Evolutionary conservation across 2,888 invertebrate species (phyloP).

Genomic region (Allacma fusca): DNA sequence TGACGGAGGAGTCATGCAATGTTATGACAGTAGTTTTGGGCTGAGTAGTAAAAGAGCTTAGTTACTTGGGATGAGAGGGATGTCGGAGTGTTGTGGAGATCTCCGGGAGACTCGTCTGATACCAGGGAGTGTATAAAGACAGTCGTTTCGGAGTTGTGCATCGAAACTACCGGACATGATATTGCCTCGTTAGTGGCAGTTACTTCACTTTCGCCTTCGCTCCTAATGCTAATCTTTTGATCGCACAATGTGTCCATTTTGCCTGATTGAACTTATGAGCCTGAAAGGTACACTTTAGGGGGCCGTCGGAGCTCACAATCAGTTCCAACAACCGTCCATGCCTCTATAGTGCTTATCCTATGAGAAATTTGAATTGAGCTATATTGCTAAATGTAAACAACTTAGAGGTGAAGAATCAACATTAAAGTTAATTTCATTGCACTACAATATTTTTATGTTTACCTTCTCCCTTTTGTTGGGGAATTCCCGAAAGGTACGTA

Average conservation of each 20-base stretch:
- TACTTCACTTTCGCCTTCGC: slow-evolving; percentile 33
- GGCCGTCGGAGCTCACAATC: background rate
- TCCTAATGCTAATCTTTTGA: slow-evolving; percentile 39
- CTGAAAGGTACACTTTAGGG: slow-evolving; percentile 13
- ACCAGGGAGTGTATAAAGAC: background rate
- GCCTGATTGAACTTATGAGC: slow-evolving; percentile 20
- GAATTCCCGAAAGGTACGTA: background rate
- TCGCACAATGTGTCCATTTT: slow-evolving; percentile 27
- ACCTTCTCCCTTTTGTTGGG: background rate
- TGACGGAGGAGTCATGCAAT: background rate
- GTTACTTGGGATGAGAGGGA: slow-evolving; percentile 13
- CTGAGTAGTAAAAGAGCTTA: background rate
- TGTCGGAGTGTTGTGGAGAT: background rate
- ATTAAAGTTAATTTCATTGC: background rate
- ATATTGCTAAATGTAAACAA: too few relatives aligned
- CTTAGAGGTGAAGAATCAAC: background rate
- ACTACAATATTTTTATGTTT: background rate
- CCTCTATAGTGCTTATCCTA: too few relatives aligned
- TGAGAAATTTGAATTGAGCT: too few relatives aligned
- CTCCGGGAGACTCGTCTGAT: slow-evolving; percentile 9
- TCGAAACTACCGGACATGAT: slow-evolving; percentile 37
- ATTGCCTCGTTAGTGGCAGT: slow-evolving; percentile 39
- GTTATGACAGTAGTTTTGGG: slow-evolving; percentile 17
- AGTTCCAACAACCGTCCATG: too few relatives aligned
- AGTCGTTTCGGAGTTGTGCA: slow-evolving; percentile 24